Base-by-base conservation (phyloP, 1,140 invertebrate genomes). In the Dreissena polymorpha region DNA sequence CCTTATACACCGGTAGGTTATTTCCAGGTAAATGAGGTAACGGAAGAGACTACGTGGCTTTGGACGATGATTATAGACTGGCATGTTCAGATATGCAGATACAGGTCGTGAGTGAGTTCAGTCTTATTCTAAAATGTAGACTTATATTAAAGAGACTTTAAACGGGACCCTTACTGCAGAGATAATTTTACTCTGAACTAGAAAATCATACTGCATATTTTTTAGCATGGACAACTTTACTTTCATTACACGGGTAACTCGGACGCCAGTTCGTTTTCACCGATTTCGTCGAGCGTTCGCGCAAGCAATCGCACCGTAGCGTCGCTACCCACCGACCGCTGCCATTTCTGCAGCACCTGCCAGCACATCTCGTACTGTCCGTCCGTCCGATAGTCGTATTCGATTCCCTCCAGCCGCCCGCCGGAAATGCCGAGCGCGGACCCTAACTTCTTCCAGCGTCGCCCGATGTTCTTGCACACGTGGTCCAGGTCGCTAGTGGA, bases 321-420 rank as follows among this genome's bases (percentile, higher is more conserved):
- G 16, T 12, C 21, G 39, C 49, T 65, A 53, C 65, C 76, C 23
- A 55, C 57, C 27, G 39, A 67, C 49, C 76, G 50, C 57, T 57
- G 50, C 76, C 76, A 78, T 69, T 69, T 78, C 18, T 69, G 29
- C 23, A 78, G 55, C 51, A 51, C 69, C 67, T 78, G 76, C 65
- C 68, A 78, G 13, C 64, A 64, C 76, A 78, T 78, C 69, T 78
- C 76, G 57, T 78, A 78, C 7, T 68, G 16, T 18, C 76, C 76
- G 14, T 78, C 76, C 14, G 68, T 70, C 39, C 65, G 51, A 69
- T 18, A 78, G 29, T 78, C 76, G 39, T 53, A 29, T 23, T 78
- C 76, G 21, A 78, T 78, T 10, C 64, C 8, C 25, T 78, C 76
- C 14, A 78, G 27, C 50, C 57, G 49, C 2, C 76, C 76, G n/a